phyloP scores from a whole-genome alignment of 2,888 invertebrate genomes.

The Ypsolopha sequella region DNA sequence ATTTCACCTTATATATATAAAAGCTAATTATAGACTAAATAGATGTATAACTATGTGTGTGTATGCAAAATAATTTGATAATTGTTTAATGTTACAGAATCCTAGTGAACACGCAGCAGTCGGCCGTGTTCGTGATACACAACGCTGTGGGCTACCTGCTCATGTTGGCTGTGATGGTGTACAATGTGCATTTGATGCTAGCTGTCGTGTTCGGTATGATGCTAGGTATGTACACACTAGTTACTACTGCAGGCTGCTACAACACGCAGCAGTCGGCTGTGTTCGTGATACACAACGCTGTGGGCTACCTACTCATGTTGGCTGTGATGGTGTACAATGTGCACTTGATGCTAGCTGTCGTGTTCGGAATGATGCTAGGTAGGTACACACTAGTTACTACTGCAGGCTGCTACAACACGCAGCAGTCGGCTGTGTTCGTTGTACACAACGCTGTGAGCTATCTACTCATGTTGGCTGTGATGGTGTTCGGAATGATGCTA shows the following conservation, averaged over 20 bases:
- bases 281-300: constrained; percentile 67
- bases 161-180: too few relatives aligned
- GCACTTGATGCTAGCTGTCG: constrained; percentile 74
- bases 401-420: constrained; percentile 42
- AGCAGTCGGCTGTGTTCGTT: constrained; percentile 61
- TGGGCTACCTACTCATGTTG: constrained; percentile 80
- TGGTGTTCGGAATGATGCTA: constrained; percentile 52
- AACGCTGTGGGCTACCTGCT: too few relatives aligned
- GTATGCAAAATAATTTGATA: too few relatives aligned
- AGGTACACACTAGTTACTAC: not conserved
- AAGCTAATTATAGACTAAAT: too few relatives aligned
- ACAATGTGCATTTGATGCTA: too few relatives aligned
- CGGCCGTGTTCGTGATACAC: too few relatives aligned
- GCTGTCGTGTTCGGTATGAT: too few relatives aligned
- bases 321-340: constrained; percentile 82
- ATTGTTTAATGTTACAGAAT: too few relatives aligned
- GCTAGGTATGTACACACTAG: too few relatives aligned
- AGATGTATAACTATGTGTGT: too few relatives aligned
- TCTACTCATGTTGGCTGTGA: constrained; percentile 79
- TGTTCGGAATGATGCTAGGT: constrained; percentile 27
- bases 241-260: constrained; percentile 28
- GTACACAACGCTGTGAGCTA: constrained; percentile 74
- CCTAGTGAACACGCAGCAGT: too few relatives aligned
- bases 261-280: constrained; percentile 55
- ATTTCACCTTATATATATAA: too few relatives aligned